Base-by-base conservation (phyloP, 2,888 invertebrate genomes). In the Prosopocoilus inquinatus region DNA sequence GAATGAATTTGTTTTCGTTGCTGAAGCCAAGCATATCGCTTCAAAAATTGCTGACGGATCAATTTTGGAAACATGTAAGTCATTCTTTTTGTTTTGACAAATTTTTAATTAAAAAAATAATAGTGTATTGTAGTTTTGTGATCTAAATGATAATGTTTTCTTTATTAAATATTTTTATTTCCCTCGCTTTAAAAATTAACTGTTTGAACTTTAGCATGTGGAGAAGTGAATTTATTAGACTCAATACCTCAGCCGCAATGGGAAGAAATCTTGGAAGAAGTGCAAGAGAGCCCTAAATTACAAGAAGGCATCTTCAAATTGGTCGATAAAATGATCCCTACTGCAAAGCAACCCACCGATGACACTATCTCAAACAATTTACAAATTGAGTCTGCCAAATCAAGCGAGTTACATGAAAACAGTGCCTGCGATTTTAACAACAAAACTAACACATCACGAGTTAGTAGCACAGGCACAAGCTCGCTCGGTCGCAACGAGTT, bases 271-370 rank as follows among this genome's bases (percentile, higher is more conserved):
- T 47, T 41, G 12, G 59, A 60, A 33, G 11, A 32, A 12, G 28
- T 16, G 9, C 32, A 49, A 35, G 35, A 45, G 20, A 15, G 41
- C 7, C 11, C 35, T 13, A 47, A 54, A 45, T 9, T 32, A 11
- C 53, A 46, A 9, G 57, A 58, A 39, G 46, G 39, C 2, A 33
- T 64, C 16, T 64, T 64, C 44, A 64, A 60, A 50, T 36, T 38
- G 13, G 49, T 64, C 13, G 63, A 64, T 48, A 59, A 57, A 52
- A 50, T 62, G 49, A 35, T 62, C 11, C 64, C 57, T n/a, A 35
- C 55, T 7, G 16, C 33, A 28, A 39, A 47, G 33, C 35, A 43
- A 48, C 9, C 16, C n/a, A 44, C 16, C n/a, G 50, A 44, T n/a
- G 16, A 36, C 33, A 38, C 3, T 35, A 16, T n/a, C n/a, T 8